Percentiles rank a stretch among this genome's conserved stretches.
These are phyloP conservation scores for Pleuronectes platessa DNA, from an alignment of 2,113 vertebrate species.

Conservation along the genomic window DNA sequence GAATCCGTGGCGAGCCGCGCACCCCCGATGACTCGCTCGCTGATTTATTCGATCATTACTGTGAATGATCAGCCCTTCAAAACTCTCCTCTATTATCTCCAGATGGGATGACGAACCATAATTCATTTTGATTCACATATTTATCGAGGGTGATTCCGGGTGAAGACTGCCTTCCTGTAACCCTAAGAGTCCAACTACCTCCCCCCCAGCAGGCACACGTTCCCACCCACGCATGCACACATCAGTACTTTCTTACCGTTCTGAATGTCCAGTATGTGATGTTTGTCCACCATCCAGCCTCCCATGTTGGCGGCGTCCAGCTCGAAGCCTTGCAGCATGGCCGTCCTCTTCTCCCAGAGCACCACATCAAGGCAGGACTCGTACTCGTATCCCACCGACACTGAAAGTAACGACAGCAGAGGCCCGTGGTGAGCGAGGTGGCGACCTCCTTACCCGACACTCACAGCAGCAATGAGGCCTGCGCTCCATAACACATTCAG, in stretches of 20 bases:
- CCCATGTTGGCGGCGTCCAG: conserved; percentile 96
- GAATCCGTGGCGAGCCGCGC: conserved; percentile 63
- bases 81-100: conserved; percentile 84
- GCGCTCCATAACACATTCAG: conserved; percentile 27
- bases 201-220: conserved; percentile 3
- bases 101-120: conserved; percentile 82
- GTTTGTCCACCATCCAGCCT: conserved; percentile 95
- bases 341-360: conserved; percentile 96
- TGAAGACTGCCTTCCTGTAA: conserved; percentile 79
- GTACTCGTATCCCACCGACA: conserved; percentile 97
- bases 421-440: conserved; percentile 49
- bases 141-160: conserved; percentile 80
- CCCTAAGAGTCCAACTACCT: conserved; percentile 66
- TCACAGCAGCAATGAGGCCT: conserved; percentile 57
- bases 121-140: conserved; percentile 83
- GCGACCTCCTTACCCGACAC: conserved; percentile 51
- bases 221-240: not conserved
- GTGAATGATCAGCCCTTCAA: conserved; percentile 86
- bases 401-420: conserved; percentile 80
- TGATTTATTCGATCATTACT: conserved; percentile 90
- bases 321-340: conserved; percentile 93
- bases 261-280: conserved; percentile 93
- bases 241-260: conserved; percentile 85
- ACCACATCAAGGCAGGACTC: conserved; percentile 95
- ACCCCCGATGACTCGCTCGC: conserved; percentile 71